A percentile compares a stretch with the other conserved stretches of the same genome.
Conservation (phyloP, 1,140 invertebrate genomes). For the Luehdorfia chinensis region DNA sequence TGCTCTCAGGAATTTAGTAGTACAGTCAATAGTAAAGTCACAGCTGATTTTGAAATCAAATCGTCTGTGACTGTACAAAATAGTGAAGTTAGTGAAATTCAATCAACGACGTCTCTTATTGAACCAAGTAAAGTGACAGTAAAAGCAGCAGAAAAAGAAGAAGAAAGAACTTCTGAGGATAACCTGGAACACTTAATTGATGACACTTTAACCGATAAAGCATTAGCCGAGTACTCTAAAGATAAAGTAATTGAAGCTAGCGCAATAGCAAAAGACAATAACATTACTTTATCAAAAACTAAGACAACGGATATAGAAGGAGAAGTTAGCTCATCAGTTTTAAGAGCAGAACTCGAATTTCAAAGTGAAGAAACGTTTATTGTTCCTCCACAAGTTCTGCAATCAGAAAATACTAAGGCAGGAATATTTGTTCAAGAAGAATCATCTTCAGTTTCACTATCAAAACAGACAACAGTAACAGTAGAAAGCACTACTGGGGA, state of each 20-base stretch:
- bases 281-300: constrained; percentile 4
- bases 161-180: not conserved
- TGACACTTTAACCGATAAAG: no score
- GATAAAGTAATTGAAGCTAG: constrained; percentile 4
- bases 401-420: not conserved
- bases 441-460: constrained; percentile 11
- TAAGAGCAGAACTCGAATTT: constrained; percentile 10
- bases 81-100: constrained; percentile 13
- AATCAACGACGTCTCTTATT: constrained; percentile 1
- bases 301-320: constrained; percentile 4
- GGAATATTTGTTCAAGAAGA: constrained; percentile 12
- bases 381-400: constrained; percentile 1
- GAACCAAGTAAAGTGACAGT: not conserved
- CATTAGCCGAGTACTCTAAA: no score
- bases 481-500: constrained; percentile 8
- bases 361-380: constrained; percentile 13
- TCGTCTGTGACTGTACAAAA: constrained; percentile 36
- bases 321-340: not conserved
- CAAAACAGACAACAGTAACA: constrained; percentile 9
- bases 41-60: constrained; percentile 52
- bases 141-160: no score
- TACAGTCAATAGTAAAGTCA: constrained; percentile 35
- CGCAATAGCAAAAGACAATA: not conserved
- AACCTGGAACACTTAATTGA: no score
- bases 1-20: constrained; percentile 22